These are phyloP conservation scores for Cistogaster globosa DNA, from an alignment of 2,888 invertebrate species.

Conservation along the genomic window DNA sequence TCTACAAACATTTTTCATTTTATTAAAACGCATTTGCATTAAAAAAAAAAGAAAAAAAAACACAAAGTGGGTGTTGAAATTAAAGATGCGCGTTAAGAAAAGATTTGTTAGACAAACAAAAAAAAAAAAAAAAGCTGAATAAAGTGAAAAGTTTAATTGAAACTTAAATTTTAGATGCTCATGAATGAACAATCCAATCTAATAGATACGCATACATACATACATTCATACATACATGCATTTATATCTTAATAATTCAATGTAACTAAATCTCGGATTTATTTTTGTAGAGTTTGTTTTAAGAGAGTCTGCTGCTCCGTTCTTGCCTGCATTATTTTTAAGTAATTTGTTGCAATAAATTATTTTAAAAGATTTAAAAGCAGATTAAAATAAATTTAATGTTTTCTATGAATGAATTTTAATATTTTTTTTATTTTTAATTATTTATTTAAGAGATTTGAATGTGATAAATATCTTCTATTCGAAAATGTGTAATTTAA, in stretches of 20 bases:
- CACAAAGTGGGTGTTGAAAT: constrained; percentile 56
- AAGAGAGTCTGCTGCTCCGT: constrained; percentile 18
- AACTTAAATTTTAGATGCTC: constrained; percentile 20
- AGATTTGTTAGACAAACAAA: constrained; percentile 47
- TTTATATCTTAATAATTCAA: not conserved
- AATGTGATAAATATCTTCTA: no score
- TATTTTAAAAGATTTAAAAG: constrained; percentile 23
- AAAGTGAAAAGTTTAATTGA: constrained; percentile 67
- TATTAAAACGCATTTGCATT: no score
- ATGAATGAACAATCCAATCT: no score
- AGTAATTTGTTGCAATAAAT: constrained; percentile 36
- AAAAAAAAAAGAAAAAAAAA: not conserved
- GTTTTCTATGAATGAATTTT: constrained; percentile 11
- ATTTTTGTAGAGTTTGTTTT: not conserved
- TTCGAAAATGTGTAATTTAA: no score
- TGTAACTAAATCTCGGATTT: constrained; percentile 6
- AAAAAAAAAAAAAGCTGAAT: constrained; percentile 59
- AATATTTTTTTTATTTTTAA: constrained; percentile 2
- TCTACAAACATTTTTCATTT: not conserved
- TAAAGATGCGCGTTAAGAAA: constrained; percentile 52
- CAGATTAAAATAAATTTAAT: constrained; percentile 13
- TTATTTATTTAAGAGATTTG: not conserved
- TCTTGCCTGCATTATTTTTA: not conserved
- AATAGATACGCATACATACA: not conserved
- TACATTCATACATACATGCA: not conserved